These are phyloP conservation scores for Scortum barcoo DNA, from an alignment of 2,113 vertebrate genomes.

Conservation along the genomic window DNA sequence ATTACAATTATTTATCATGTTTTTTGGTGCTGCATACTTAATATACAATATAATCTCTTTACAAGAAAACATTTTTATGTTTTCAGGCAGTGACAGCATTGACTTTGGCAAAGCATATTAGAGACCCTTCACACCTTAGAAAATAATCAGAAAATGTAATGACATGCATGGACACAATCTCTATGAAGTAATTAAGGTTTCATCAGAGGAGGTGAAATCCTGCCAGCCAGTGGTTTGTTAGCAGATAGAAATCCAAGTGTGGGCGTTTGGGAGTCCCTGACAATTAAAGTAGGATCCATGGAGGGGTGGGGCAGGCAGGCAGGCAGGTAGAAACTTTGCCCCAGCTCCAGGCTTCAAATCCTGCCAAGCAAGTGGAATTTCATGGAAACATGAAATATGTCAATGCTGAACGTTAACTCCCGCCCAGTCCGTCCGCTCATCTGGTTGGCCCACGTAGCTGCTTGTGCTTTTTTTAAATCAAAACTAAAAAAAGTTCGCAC, in stretches of 20 bases:
- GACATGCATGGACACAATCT: not conserved
- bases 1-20: not conserved
- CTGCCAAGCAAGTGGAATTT: slow-evolving; percentile 54
- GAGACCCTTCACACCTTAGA: not conserved
- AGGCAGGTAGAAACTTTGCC: slow-evolving; percentile 7
- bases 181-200: slow-evolving; percentile 1
- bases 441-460: not conserved
- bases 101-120: not conserved
- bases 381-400: slow-evolving; percentile 54
- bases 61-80: too few relatives aligned
- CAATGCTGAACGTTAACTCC: slow-evolving; percentile 31
- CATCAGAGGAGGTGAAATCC: not conserved
- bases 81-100: not conserved
- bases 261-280: not conserved
- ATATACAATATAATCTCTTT: not conserved
- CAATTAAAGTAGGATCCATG: not conserved
- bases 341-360: slow-evolving; percentile 19
- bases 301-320: not conserved
- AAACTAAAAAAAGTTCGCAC: not conserved
- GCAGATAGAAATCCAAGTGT: not conserved
- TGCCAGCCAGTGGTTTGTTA: not conserved
- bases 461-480: not conserved
- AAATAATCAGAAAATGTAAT: too few relatives aligned
- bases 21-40: not conserved
- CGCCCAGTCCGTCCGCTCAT: not conserved